Conservation (phyloP, 1,140 invertebrate species). For the Penaeus japonicus region DNA sequence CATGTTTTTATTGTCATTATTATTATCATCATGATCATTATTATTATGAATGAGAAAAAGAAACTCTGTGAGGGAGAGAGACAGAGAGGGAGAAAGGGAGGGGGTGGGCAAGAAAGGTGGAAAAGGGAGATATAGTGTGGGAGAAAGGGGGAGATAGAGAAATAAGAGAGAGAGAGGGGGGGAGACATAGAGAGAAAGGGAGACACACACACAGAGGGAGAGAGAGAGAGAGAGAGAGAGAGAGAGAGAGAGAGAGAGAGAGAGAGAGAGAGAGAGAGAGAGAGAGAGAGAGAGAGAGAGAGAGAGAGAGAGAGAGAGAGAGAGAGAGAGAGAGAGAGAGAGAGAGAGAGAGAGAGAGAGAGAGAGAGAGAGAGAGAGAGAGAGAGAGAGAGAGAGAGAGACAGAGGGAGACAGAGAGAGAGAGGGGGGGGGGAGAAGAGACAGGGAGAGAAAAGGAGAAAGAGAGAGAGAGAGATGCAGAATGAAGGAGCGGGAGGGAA, state of each 20-base stretch:
- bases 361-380: constrained; percentile 1
- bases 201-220: no score
- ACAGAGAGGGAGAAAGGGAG: not conserved
- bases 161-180: not conserved
- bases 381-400: not conserved
- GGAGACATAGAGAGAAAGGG: not conserved
- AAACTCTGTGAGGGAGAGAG: not conserved
- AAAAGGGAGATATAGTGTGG: not conserved
- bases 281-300: not conserved
- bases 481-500: not conserved
- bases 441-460: not conserved
- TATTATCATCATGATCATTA: no score
- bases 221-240: not conserved
- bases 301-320: not conserved
- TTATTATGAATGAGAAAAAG: no score
- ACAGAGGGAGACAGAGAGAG: not conserved
- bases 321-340: not conserved
- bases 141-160: not conserved
- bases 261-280: not conserved
- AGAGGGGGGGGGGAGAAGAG: not conserved
- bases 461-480: not conserved
- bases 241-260: not conserved
- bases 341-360: not conserved
- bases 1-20: no score
- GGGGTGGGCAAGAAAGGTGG: no score